phyloP scores from a whole-genome alignment of 2,888 invertebrate genomes.

The Megaustenia siamemsis region DNA sequence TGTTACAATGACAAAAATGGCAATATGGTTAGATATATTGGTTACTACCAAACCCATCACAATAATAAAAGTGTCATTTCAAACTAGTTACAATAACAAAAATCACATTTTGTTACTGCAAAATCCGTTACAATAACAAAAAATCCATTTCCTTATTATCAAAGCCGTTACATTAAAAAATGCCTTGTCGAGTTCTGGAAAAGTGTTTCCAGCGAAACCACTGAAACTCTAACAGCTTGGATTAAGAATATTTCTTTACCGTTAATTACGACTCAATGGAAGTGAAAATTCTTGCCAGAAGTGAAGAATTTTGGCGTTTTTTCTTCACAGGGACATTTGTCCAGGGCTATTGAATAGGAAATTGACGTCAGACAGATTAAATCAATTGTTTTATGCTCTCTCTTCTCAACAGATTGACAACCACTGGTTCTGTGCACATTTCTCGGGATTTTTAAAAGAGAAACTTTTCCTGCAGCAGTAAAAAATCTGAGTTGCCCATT shows the following conservation, averaged over 20 bases:
- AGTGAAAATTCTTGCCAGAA: neutral
- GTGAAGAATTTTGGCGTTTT: neutral
- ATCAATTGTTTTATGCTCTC: constrained; percentile 1
- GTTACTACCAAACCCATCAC: too few species aligned
- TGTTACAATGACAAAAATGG: too few species aligned
- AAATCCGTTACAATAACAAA: too few species aligned
- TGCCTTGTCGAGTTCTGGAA: too few species aligned
- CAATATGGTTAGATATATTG: too few species aligned
- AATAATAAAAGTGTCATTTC: too few species aligned
- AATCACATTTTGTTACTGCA: too few species aligned
- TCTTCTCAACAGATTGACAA: neutral
- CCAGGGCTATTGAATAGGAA: neutral
- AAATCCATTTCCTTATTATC: too few species aligned
- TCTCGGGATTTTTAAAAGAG: neutral
- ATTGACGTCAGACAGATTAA: neutral
- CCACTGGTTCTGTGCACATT: neutral
- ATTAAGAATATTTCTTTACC: neutral
- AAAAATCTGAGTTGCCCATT: neutral
- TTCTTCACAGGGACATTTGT: neutral
- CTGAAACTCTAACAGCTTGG: neutral
- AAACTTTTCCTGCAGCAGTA: neutral
- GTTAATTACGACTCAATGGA: neutral
- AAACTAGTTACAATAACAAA: too few species aligned
- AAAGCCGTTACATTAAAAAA: too few species aligned
- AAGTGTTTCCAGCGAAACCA: too few species aligned